Conservation (phyloP, 1,140 invertebrate species). For the Zaprionus davidi region DNA sequence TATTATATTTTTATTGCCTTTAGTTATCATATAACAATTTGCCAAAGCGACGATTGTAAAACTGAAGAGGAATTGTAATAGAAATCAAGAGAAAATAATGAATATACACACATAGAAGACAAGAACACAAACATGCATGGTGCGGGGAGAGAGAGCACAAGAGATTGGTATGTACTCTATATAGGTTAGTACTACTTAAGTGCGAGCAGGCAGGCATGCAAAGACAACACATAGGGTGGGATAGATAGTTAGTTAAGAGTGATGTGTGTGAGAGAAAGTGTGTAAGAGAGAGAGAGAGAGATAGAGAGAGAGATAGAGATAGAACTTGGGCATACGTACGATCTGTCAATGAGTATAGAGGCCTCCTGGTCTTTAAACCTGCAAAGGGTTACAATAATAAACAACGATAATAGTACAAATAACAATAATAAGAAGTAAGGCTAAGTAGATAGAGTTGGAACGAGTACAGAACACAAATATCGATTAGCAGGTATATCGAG, state of each 20-base stretch:
- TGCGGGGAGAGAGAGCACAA: not conserved
- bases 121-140: not conserved
- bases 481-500: constrained; percentile 22
- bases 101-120: not conserved
- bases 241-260: constrained; percentile 15
- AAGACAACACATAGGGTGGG: constrained; percentile 31
- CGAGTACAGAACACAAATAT: constrained; percentile 26
- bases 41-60: constrained; percentile 14
- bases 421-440: constrained; percentile 60
- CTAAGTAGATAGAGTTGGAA: constrained; percentile 22
- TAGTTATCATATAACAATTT: constrained; percentile 15
- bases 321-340: constrained; percentile 88
- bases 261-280: not conserved
- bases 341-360: constrained; percentile 91
- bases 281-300: constrained; percentile 25
- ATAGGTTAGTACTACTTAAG: not conserved
- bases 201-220: constrained; percentile 28
- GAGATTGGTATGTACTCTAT: not conserved
- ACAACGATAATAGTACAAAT: constrained; percentile 85
- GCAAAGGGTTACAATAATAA: constrained; percentile 87
- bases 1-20: not conserved
- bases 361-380: constrained; percentile 94
- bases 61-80: not conserved
- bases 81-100: not conserved
- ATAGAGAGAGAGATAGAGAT: too few species aligned